Percentiles rank a stretch among this genome's conserved stretches.
Evolutionary conservation across 2,797 vertebrate species (phyloP).

Genomic region (Simalia tracyae): DNA sequence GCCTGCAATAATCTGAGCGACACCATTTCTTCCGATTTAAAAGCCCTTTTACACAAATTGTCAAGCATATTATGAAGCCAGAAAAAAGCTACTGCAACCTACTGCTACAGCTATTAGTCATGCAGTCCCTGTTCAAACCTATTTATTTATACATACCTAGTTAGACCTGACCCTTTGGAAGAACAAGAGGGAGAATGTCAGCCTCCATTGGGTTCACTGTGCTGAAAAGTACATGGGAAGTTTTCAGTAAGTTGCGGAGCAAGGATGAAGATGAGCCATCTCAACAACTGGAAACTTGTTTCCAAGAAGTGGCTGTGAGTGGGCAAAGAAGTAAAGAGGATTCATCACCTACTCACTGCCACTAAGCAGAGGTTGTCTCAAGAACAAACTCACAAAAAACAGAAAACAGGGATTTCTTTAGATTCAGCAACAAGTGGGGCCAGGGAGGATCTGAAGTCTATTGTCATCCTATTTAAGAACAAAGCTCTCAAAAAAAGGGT

Average conservation of each 20-base stretch:
- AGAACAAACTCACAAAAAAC: not conserved
- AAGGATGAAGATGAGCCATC: not conserved
- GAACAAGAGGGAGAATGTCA: not conserved
- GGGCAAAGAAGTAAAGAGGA: not conserved
- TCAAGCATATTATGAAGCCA: constrained; percentile 53
- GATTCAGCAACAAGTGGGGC: not conserved
- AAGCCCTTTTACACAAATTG: constrained; percentile 33
- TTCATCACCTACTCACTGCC: not conserved
- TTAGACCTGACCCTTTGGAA: not conserved
- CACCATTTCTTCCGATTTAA: not conserved
- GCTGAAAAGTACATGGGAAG: not conserved
- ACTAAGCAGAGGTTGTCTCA: not conserved
- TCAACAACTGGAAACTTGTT: not conserved
- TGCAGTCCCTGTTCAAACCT: constrained; percentile 45
- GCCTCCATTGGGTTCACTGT: not conserved
- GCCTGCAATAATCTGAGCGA: constrained; percentile 42
- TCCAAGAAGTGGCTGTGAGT: not conserved
- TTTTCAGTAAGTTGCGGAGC: too few species aligned
- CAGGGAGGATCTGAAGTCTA: not conserved
- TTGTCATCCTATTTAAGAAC: not conserved
- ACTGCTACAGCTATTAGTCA: constrained; percentile 28
- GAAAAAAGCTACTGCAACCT: constrained; percentile 5
- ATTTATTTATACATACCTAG: not conserved
- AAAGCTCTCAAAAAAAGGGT: not conserved
- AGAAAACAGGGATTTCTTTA: not conserved